A percentile compares a stretch with the other conserved stretches of the same genome.
phyloP scores from a whole-genome alignment of 2,113 vertebrate species.

The Gambusia affinis region DNA sequence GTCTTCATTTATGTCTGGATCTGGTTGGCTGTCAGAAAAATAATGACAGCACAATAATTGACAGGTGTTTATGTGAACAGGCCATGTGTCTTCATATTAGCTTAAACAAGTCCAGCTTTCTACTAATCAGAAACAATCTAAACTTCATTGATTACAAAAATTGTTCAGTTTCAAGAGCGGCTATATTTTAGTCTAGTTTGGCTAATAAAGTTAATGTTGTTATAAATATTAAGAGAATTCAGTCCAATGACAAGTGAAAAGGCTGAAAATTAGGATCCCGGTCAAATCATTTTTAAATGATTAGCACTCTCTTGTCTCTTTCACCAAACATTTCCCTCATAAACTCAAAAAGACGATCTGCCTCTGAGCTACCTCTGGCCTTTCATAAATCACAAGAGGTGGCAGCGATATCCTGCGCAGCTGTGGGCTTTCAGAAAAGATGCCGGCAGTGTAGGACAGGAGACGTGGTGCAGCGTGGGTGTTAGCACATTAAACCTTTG shows the following conservation, averaged over 20 bases:
- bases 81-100: background rate
- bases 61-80: background rate
- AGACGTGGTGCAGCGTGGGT: no score
- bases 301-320: background rate
- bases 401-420: background rate
- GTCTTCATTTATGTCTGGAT: constrained; percentile 3
- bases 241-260: background rate
- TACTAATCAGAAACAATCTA: background rate
- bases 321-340: no score
- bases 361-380: background rate
- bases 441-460: no score
- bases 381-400: background rate
- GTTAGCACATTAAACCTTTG: no score
- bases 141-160: constrained; percentile 43
- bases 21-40: background rate
- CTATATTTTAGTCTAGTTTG: constrained; percentile 45
- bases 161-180: constrained; percentile 60
- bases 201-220: constrained; percentile 65
- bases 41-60: background rate
- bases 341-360: background rate
- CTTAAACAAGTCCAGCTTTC: constrained; percentile 2
- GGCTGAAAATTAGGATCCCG: no score
- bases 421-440: background rate
- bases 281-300: background rate
- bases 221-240: background rate